phyloP scores from a whole-genome alignment of 2,797 vertebrate species.

The Gallinago nigripennis region DNA sequence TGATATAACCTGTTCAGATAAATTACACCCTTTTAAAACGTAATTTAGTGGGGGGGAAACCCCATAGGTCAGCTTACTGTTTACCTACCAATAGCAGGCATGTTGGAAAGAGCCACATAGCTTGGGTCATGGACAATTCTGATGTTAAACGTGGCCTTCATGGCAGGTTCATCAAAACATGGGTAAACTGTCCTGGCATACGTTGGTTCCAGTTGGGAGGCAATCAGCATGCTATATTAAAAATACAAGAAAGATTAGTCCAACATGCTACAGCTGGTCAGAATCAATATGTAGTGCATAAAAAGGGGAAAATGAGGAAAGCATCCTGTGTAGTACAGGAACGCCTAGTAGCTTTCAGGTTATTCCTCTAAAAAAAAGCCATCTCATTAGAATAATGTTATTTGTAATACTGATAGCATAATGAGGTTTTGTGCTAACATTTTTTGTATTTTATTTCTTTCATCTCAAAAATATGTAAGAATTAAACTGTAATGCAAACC shows the following conservation, averaged over 20 bases:
- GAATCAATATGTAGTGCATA: not conserved
- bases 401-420: not conserved
- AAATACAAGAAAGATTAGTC: conserved; percentile 28
- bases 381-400: not conserved
- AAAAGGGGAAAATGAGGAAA: not conserved
- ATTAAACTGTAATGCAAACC: not conserved
- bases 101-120: conserved; percentile 82
- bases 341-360: not conserved
- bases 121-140: conserved; percentile 78
- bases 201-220: conserved; percentile 78
- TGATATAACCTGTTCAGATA: not conserved
- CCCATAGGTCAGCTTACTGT: not conserved
- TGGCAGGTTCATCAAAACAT: conserved; percentile 83
- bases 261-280: not conserved
- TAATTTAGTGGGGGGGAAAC: fast-evolving
- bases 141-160: conserved; percentile 82
- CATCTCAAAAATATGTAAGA: not conserved
- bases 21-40: not conserved
- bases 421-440: not conserved
- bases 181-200: conserved; percentile 80
- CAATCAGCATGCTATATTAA: conserved; percentile 72
- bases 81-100: conserved; percentile 80
- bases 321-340: not conserved
- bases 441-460: not conserved
- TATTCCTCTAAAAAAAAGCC: not conserved